Evolutionary conservation across 1,140 invertebrate species (phyloP).

Genomic region (Eriocheir sinensis): DNA sequence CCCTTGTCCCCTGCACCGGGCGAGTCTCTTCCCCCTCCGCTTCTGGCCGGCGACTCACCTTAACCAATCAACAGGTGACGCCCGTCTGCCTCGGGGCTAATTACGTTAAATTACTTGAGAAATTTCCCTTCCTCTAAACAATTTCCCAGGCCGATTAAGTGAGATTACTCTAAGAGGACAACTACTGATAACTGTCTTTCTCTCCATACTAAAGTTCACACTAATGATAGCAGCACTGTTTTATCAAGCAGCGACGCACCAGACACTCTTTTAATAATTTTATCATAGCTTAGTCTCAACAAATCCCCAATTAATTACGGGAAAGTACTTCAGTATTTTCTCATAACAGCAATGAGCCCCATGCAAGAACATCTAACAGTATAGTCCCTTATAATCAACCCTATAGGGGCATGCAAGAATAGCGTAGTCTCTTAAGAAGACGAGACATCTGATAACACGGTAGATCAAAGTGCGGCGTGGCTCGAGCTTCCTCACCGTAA

Average conservation of each 20-base stretch:
- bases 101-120: slow-evolving; percentile 17
- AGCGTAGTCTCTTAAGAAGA: neutral
- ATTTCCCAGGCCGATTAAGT: neutral
- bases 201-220: neutral
- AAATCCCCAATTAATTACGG: too few species aligned
- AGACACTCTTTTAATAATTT: too few species aligned
- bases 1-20: neutral
- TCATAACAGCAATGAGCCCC: neutral
- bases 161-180: neutral
- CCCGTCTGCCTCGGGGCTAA: neutral
- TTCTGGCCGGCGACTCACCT: neutral
- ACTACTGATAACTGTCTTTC: neutral
- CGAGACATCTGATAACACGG: neutral
- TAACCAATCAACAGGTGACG: neutral
- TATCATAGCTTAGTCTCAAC: too few species aligned
- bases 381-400: too few species aligned
- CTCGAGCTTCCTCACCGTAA: neutral
- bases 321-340: neutral
- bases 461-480: neutral
- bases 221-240: neutral
- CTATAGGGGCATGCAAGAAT: neutral
- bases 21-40: neutral
- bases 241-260: neutral
- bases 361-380: neutral
- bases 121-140: neutral